phyloP scores from a whole-genome alignment of 2,888 invertebrate species.

The Carabus problematicus region DNA sequence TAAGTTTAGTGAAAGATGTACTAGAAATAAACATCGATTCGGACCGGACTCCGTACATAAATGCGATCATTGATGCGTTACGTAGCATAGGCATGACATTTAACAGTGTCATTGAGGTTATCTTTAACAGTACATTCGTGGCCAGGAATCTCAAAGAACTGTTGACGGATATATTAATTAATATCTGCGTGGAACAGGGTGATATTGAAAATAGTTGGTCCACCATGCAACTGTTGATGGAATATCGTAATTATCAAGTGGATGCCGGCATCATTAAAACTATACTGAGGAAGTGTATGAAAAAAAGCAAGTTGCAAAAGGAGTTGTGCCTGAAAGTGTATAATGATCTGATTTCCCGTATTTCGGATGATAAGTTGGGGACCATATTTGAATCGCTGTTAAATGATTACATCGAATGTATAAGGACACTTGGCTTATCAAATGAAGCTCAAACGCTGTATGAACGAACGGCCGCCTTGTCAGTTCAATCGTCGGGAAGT shows the following conservation, averaged over 20 bases:
- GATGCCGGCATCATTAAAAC: conserved; percentile 23
- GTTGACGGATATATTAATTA: conserved; percentile 28
- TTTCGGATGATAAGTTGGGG: conserved; percentile 11
- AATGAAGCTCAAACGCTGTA: conserved; percentile 23
- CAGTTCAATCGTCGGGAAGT: too few species aligned
- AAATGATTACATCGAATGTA: conserved; percentile 16
- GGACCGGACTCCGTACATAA: conserved; percentile 27
- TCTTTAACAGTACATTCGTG: conserved; percentile 29
- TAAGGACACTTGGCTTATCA: conserved; percentile 4
- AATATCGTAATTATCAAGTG: conserved; percentile 15
- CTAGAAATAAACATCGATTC: conserved; percentile 24
- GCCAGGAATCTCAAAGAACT: not conserved
- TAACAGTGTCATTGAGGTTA: conserved; percentile 28
- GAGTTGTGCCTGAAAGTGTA: conserved; percentile 29
- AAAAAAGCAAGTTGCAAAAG: conserved; percentile 6
- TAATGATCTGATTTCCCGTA: conserved; percentile 21
- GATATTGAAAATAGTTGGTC: conserved; percentile 25
- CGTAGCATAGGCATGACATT: conserved; percentile 26
- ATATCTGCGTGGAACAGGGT: conserved; percentile 26
- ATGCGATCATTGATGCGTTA: conserved; percentile 22
- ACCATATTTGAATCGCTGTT: conserved; percentile 10
- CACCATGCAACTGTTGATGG: conserved; percentile 18
- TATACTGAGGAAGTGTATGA: conserved; percentile 15
- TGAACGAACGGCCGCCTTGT: not conserved
- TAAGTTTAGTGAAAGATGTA: conserved; percentile 34